These are phyloP conservation scores for Tortrix viridana DNA, from an alignment of 2,888 invertebrate species.

Conservation along the genomic window DNA sequence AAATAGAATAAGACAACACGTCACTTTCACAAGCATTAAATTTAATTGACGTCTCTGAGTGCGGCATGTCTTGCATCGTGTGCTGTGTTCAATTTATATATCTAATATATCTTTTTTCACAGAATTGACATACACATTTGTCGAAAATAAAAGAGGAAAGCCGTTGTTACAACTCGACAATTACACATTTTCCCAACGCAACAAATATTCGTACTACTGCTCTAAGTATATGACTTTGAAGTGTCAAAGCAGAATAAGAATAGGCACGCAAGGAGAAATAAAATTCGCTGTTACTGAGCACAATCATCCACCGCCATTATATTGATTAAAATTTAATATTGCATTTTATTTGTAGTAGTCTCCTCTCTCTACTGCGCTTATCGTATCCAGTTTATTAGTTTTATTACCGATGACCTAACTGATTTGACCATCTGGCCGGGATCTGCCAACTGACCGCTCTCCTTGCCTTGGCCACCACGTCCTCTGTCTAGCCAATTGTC, in stretches of 20 bases:
- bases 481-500: too few species aligned
- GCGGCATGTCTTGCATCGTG: neutral
- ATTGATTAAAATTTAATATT: neutral
- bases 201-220: slow-evolving; percentile 8
- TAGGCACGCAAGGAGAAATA: neutral
- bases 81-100: neutral
- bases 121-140: slow-evolving; percentile 17
- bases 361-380: too few species aligned
- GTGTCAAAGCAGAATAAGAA: slow-evolving; percentile 3
- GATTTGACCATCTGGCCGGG: too few species aligned
- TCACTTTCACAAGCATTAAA: too few species aligned
- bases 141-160: slow-evolving; percentile 13
- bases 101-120: neutral
- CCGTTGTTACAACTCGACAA: slow-evolving; percentile 12
- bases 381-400: too few species aligned
- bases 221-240: neutral
- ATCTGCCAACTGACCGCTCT: too few species aligned
- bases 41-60: too few species aligned
- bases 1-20: too few species aligned
- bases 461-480: too few species aligned
- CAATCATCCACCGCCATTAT: slow-evolving; percentile 9
- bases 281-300: neutral
- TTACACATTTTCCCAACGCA: slow-evolving; percentile 13
- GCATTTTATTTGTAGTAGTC: too few species aligned
- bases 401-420: too few species aligned